A percentile compares a stretch with the other conserved stretches of the same genome.
phyloP scores from a whole-genome alignment of 2,113 vertebrate genomes.

The Xerus inauris region DNA sequence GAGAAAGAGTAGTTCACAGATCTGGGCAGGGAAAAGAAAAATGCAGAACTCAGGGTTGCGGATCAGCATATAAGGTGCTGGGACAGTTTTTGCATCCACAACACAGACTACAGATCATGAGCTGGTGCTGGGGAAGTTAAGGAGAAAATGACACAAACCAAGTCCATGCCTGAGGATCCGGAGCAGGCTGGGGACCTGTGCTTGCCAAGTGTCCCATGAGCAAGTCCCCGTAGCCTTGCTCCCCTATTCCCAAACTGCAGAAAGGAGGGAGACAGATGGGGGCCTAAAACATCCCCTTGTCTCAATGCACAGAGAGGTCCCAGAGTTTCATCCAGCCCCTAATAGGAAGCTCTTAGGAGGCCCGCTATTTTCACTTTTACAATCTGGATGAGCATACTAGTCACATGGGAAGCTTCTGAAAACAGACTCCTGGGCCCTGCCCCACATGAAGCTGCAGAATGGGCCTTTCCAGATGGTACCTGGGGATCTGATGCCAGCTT shows the following conservation, averaged over 20 bases:
- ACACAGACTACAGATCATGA: background rate
- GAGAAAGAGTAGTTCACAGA: background rate
- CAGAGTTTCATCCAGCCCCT: background rate
- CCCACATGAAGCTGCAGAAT: background rate
- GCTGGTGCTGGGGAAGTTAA: background rate
- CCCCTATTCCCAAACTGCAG: background rate
- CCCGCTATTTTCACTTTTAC: background rate
- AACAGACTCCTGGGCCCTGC: background rate
- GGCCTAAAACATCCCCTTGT: background rate
- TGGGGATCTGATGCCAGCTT: no score
- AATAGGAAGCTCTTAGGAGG: background rate
- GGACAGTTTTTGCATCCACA: background rate
- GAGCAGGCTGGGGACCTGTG: background rate
- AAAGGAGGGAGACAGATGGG: background rate
- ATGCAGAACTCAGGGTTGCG: rapidly evolving
- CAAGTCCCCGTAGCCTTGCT: background rate
- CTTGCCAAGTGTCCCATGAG: background rate
- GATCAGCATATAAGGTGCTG: background rate
- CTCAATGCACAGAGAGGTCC: background rate
- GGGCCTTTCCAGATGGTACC: background rate
- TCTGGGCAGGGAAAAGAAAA: background rate
- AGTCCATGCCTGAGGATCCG: background rate
- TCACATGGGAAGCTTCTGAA: background rate
- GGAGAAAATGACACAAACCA: rapidly evolving
- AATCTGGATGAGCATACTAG: background rate